A percentile compares a stretch with the other conserved stretches of the same genome.
phyloP scores from a whole-genome alignment of 1,140 invertebrate species.

The Lasioglossum albipes region DNA sequence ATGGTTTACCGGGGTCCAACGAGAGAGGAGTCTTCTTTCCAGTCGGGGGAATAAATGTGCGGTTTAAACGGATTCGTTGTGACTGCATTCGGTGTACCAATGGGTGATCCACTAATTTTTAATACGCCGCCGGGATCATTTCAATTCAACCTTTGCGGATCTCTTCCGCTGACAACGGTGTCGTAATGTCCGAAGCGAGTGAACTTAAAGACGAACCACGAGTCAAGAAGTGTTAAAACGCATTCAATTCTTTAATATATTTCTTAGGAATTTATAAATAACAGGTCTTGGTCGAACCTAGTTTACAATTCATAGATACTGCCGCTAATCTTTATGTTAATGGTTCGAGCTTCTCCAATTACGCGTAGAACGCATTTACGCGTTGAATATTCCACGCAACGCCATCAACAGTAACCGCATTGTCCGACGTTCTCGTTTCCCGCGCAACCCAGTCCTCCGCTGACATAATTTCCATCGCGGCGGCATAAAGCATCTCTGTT shows the following conservation, averaged over 20 bases:
- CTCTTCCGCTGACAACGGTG: too few species aligned
- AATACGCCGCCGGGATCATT: not conserved
- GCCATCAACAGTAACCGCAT: conserved; percentile 21
- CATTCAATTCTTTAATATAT: too few species aligned
- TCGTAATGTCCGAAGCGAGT: too few species aligned
- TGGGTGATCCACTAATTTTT: conserved; percentile 3
- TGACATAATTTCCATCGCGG: conserved; percentile 42
- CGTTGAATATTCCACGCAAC: not conserved
- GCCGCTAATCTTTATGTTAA: too few species aligned
- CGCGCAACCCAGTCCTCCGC: not conserved
- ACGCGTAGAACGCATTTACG: not conserved
- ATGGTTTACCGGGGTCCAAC: conserved; percentile 27
- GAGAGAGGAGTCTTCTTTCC: not conserved
- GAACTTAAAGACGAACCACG: too few species aligned
- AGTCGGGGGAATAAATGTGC: conserved; percentile 5
- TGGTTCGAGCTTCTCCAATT: not conserved
- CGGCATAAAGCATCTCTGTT: conserved; percentile 49
- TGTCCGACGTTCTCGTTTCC: not conserved
- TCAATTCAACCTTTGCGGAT: not conserved
- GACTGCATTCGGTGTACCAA: not conserved
- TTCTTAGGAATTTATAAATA: too few species aligned
- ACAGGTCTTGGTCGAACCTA: too few species aligned
- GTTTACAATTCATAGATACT: too few species aligned
- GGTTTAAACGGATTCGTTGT: not conserved
- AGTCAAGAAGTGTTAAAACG: too few species aligned